These are phyloP conservation scores for Erethizon dorsatum DNA, from an alignment of 2,797 vertebrate species.

Conservation along the genomic window DNA sequence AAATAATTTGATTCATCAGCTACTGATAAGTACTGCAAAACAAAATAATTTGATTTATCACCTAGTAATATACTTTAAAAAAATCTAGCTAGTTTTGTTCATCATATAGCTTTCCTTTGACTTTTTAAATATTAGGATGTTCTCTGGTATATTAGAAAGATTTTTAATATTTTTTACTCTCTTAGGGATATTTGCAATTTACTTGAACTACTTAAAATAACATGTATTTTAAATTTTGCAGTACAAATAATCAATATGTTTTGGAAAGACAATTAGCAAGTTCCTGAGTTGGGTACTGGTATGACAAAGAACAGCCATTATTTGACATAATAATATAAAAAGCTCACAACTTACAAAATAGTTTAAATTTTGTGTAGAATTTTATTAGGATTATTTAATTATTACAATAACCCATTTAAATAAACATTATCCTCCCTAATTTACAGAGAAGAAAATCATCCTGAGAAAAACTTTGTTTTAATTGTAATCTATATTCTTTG, in stretches of 20 bases:
- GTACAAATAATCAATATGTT: slow-evolving; percentile 25
- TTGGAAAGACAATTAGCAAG: slow-evolving; percentile 20
- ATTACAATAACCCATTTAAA: background rate
- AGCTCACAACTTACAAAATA: slow-evolving; percentile 15
- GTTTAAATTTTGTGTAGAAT: slow-evolving; percentile 31
- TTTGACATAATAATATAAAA: slow-evolving; percentile 6
- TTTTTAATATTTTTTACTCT: slow-evolving; percentile 40
- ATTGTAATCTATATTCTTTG: background rate
- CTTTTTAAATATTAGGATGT: slow-evolving; percentile 34
- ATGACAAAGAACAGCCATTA: slow-evolving; percentile 19
- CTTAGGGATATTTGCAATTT: slow-evolving; percentile 18
- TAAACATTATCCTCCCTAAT: background rate
- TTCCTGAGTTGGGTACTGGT: background rate
- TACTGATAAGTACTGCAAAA: slow-evolving; percentile 31
- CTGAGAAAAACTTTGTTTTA: background rate
- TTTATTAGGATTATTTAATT: slow-evolving; percentile 21
- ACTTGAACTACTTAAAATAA: slow-evolving; percentile 42
- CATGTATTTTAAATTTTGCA: background rate
- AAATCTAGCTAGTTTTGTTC: slow-evolving; percentile 46
- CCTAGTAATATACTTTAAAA: background rate
- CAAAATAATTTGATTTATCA: slow-evolving; percentile 46
- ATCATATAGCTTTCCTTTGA: slow-evolving; percentile 11
- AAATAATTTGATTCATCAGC: slow-evolving; percentile 46
- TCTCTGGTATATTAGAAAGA: background rate
- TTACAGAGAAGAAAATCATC: background rate